Evolutionary conservation across 2,888 invertebrate species (phyloP), one percentile per base, ranked within the genome.

Genomic region (Lepidocyrtinus sp.): DNA sequence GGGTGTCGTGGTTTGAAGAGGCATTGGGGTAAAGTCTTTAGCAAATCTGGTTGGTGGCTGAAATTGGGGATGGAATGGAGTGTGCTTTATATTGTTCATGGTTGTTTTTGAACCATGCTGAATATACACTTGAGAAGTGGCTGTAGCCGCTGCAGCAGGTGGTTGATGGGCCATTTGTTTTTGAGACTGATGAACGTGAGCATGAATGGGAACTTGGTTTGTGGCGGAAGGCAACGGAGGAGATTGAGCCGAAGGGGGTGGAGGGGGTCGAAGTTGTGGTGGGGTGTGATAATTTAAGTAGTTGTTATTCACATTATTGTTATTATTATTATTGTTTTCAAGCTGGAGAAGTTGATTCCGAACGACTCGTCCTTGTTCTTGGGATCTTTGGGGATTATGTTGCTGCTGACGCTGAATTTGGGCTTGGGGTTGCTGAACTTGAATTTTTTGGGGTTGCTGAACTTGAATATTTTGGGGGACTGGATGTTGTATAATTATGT

Each of bases 11-110:
- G n/a, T 19, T 55, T 70, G 74, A 17, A 24, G 12, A 15, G 73
- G 65, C 1, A 74, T 36, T 1, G 82, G 82, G 22, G 77, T 78
- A 22, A 82, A 84, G 46, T 83, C 80, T 50, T 83, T 82, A 5
- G 81, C 69, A 25, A 82, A 83, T 25, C 81, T 78, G 17, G 83
- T 78, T 15, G 84, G 84, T 17, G 84, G 76, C 71, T 79, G 81
- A 69, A 84, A 84, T 67, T 70, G 64, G 27, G 82, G 78, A 25
- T 82, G 82, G 26, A 82, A 82, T n/a, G 82, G 50, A 2, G 78
- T 78, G 0, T 73, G 78, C 19, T 78, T 62, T 25, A 78, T 63
- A 12, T 25, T 55, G 17, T 71, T 71, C 2, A 50, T 12, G 9
- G 24, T 3, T 25, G 75, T 2, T 67, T 81, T 59, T 21, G 67